Evolutionary conservation across 2,797 vertebrate species (phyloP), one percentile per base, ranked within the genome.

Genomic region (Buphagus erythrorhynchus): DNA sequence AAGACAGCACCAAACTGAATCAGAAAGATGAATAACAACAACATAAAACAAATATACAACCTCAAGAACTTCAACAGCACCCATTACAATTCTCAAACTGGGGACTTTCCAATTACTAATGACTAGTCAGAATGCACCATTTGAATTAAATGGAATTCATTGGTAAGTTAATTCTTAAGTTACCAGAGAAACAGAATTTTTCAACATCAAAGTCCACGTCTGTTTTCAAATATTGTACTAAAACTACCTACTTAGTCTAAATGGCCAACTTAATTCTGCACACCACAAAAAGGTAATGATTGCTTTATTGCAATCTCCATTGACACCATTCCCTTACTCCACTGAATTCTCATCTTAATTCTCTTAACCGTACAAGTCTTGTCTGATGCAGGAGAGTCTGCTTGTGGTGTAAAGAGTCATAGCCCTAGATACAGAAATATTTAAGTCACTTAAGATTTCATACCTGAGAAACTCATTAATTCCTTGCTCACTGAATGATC

Each of bases 391-490:
- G 29, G 10, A 91, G 29, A 69, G 28, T 16, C 46, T 40, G 35
- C 40, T 36, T 86, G 33, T 86, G 7, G 16, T n/a, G 36, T 82
- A 5, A 38, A 85, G n/a, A 80, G 19, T 28, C 43, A 76, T 6
- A 73, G 33, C 6, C 16, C 26, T 20, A n/a, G 6, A 57, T 38
- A 73, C 5, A 38, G 22, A 59, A 90, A 80, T 6, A 66, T 48
- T 81, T 62, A 86, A 80, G 25, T 55, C 46, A 63, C 15, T 46
- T 40, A 5, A 66, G 31, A 45, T n/a, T 68, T 33, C 38, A 81
- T 97, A 99, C 99, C 99, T 99, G 96, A 99, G 99, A 97, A 99
- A 99, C 95, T 99, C 99, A 12, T 99, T 99, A 95, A 99, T 99
- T 86, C 99, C 99, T 2, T 98, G 98, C 76, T 99, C 99, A 54